Conservation (phyloP, 2,888 invertebrate genomes). For the Tipula helvola region DNA sequence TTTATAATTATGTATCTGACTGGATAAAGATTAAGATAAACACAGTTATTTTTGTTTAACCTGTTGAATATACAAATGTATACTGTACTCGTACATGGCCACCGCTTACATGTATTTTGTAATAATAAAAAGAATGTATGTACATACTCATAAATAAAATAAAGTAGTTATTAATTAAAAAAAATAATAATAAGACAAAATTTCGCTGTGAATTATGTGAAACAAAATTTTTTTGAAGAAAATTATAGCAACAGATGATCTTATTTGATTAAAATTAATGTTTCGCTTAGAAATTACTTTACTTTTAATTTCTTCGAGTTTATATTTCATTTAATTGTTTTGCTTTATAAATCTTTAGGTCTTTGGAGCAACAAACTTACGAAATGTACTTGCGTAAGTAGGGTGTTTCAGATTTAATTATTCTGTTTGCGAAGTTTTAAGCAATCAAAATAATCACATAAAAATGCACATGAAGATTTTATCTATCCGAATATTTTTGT, state of each 20-base stretch:
- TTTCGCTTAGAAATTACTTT: neutral
- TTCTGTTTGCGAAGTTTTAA: no score
- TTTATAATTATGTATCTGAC: neutral
- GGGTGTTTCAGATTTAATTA: no score
- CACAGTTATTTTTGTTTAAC: neutral
- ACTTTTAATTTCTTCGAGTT: neutral
- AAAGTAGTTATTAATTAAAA: neutral
- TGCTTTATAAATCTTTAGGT: neutral
- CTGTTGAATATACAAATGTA: neutral
- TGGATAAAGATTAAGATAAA: neutral
- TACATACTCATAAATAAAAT: neutral
- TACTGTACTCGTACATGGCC: neutral
- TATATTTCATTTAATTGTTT: neutral
- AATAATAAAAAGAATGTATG: neutral
- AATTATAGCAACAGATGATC: neutral
- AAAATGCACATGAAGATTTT: no score
- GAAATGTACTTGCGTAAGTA: no score
- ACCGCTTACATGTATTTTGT: neutral
- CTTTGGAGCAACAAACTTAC: neutral
- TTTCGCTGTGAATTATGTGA: neutral
- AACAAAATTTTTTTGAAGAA: neutral
- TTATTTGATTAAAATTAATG: neutral
- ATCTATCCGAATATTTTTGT: no score
- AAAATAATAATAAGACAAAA: neutral
- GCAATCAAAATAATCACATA: no score